Conservation (phyloP, 2,888 invertebrate species). For the Ectropis crepuscularia region DNA sequence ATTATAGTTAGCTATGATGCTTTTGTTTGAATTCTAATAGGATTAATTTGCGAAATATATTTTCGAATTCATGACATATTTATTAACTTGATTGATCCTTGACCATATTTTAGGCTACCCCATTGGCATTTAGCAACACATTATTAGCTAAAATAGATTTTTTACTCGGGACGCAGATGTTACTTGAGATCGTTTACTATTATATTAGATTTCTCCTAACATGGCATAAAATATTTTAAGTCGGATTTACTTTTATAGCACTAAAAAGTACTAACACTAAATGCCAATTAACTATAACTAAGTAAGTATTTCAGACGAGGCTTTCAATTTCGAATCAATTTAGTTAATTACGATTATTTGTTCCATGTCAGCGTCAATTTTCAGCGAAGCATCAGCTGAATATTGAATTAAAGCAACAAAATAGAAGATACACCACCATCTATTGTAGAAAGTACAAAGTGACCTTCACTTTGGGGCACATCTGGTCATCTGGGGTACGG, state of each 20-base stretch:
- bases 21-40: too few species aligned
- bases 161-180: too few species aligned
- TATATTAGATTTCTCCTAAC: too few species aligned
- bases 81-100: too few species aligned
- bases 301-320: not conserved
- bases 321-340: slow-evolving; percentile 5
- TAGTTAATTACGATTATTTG: not conserved
- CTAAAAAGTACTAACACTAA: not conserved
- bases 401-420: not conserved
- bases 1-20: too few species aligned
- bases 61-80: too few species aligned
- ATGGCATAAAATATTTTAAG: not conserved
- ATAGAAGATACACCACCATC: slow-evolving; percentile 7
- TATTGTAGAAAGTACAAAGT: slow-evolving; percentile 18
- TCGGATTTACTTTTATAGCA: not conserved
- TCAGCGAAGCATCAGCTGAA: not conserved
- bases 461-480: slow-evolving; percentile 54
- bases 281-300: not conserved
- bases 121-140: too few species aligned
- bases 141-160: not conserved
- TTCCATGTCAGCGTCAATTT: slow-evolving; percentile 1
- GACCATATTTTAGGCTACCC: too few species aligned
- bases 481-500: slow-evolving; percentile 70
- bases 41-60: too few species aligned
- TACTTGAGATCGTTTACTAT: too few species aligned